Evolutionary conservation across 1,140 invertebrate species (phyloP).

Genomic region (Vanessa atalanta): DNA sequence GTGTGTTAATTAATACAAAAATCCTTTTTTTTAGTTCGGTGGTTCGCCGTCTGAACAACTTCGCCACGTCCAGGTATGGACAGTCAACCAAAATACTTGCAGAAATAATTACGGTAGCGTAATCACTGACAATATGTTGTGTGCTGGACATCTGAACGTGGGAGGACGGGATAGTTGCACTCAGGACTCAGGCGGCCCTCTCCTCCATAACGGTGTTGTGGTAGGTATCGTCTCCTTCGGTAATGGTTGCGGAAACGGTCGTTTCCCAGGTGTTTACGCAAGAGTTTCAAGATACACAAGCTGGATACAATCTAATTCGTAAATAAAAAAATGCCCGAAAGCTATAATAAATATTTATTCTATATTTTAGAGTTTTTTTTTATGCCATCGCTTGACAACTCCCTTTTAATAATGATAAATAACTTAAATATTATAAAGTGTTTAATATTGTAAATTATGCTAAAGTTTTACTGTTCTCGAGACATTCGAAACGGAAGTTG

Average conservation of each 20-base stretch:
- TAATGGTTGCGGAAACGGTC: slow-evolving; percentile 73
- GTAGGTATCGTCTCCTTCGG: slow-evolving; percentile 81
- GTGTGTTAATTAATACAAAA: not conserved
- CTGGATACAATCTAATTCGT: slow-evolving; percentile 41
- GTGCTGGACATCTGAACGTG: slow-evolving; percentile 15
- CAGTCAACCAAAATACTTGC: slow-evolving; percentile 8
- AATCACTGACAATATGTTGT: slow-evolving; percentile 12
- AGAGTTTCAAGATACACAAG: slow-evolving; percentile 53
- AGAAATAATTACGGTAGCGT: not conserved
- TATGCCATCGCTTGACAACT: no score
- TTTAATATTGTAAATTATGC: no score
- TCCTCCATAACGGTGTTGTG: slow-evolving; percentile 76
- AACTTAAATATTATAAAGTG: no score
- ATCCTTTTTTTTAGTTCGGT: not conserved
- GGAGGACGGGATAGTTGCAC: slow-evolving; percentile 35
- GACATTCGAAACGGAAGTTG: no score
- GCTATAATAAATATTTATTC: no score
- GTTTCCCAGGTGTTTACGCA: slow-evolving; percentile 79
- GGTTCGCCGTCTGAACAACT: not conserved
- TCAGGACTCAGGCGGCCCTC: slow-evolving; percentile 53
- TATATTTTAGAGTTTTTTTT: no score
- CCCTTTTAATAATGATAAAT: no score
- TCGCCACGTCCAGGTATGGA: not conserved
- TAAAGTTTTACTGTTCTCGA: no score
- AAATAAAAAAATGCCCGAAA: not conserved